phyloP scores from a whole-genome alignment of 30 jellyfish, hydroid and myxozoan genomes.

The Catostylus mosaicus region DNA sequence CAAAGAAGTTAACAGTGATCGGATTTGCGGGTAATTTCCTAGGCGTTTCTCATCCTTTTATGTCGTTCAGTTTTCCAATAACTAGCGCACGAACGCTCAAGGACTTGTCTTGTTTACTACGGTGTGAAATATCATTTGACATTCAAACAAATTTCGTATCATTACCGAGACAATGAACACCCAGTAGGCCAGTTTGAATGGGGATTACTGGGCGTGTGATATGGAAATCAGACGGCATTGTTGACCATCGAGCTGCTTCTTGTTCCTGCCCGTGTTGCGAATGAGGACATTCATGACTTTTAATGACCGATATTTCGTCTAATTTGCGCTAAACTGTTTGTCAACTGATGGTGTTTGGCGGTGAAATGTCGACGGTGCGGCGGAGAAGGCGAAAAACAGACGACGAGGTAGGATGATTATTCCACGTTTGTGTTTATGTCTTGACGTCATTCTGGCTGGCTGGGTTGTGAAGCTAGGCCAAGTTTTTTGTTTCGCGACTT shows the following conservation, averaged over 20 bases:
- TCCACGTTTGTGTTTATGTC: not conserved
- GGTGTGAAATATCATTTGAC: constrained; percentile 7
- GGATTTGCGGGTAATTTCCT: constrained; percentile 1
- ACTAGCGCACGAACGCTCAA: too few species aligned
- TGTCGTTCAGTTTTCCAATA: not conserved
- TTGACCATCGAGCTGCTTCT: not conserved
- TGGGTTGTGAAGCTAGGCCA: not conserved
- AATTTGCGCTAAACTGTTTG: not conserved
- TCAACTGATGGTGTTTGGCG: not conserved
- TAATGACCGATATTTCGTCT: not conserved
- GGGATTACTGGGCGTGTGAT: constrained; percentile 8
- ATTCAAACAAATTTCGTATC: not conserved
- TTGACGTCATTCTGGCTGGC: not conserved
- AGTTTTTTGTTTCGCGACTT: not conserved
- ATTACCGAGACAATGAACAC: not conserved
- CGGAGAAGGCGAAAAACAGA: not conserved
- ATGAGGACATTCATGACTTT: not conserved
- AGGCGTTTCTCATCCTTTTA: not conserved
- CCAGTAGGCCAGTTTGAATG: constrained; percentile 2
- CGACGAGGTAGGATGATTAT: not conserved
- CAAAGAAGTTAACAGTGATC: not conserved
- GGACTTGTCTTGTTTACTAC: not conserved
- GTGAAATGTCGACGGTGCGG: not conserved
- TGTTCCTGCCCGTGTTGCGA: not conserved
- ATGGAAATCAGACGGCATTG: constrained; percentile 29